Evolutionary conservation across 2,888 invertebrate species (phyloP).

Genomic region (Pandemis corylana): DNA sequence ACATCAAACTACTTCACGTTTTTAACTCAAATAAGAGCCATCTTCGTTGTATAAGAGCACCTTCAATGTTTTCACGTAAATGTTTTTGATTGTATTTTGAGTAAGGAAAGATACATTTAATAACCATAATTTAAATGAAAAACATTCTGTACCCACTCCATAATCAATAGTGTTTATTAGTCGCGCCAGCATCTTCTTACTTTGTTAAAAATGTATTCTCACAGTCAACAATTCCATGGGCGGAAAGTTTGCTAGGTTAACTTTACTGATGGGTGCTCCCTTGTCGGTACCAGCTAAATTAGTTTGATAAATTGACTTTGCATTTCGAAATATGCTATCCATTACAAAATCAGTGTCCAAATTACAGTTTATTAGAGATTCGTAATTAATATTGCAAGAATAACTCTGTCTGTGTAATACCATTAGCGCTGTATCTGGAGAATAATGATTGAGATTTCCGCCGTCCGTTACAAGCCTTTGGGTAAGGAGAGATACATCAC

Average conservation of each 20-base stretch:
- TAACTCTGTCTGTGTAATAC: conserved; percentile 66
- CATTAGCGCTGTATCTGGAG: conserved; percentile 61
- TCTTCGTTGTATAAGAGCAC: too few relatives aligned
- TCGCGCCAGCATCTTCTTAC: neutral
- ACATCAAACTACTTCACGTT: neutral
- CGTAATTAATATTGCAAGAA: conserved; percentile 61
- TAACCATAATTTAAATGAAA: neutral
- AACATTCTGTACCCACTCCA: neutral
- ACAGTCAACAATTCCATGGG: conserved; percentile 71
- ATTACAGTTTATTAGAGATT: conserved; percentile 56
- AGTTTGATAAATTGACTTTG: conserved; percentile 63
- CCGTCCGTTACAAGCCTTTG: conserved; percentile 61
- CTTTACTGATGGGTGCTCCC: conserved; percentile 55
- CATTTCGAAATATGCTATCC: conserved; percentile 63
- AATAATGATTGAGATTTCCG: conserved; percentile 46
- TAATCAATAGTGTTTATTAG: neutral
- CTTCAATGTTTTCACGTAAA: too few relatives aligned
- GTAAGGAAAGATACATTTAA: too few relatives aligned
- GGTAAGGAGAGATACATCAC: conserved; percentile 70
- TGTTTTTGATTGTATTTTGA: neutral
- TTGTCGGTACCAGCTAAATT: conserved; percentile 72
- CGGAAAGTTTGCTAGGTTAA: conserved; percentile 63
- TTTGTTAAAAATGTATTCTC: conserved; percentile 60
- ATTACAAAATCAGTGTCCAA: conserved; percentile 60
- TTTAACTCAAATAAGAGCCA: neutral